Conservation (phyloP, 2,888 invertebrate species). For the Helobdella robusta region DNA sequence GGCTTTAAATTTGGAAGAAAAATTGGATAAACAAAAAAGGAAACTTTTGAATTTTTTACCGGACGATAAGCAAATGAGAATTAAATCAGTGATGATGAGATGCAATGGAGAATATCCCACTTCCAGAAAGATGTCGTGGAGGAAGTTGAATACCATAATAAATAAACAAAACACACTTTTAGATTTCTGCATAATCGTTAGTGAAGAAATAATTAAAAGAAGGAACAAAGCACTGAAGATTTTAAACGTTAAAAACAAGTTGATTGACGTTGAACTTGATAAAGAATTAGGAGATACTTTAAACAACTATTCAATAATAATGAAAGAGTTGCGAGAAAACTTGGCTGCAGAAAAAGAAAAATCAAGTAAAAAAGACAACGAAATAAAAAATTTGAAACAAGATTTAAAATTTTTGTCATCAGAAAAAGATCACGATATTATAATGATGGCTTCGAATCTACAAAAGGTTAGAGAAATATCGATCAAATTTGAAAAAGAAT, state of each 20-base stretch:
- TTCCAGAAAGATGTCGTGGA: slow-evolving; percentile 4
- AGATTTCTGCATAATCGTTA: slow-evolving; percentile 8
- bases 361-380: not conserved
- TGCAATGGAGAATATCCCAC: not conserved
- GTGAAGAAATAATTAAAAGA: slow-evolving; percentile 7
- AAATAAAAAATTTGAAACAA: not conserved
- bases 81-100: slow-evolving; percentile 5
- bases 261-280: not conserved
- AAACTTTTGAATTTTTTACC: slow-evolving; percentile 17
- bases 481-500: not conserved
- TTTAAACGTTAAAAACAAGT: slow-evolving; percentile 7
- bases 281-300: not conserved
- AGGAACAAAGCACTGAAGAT: not conserved
- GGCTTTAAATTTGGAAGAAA: not conserved
- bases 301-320: slow-evolving; percentile 3
- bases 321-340: not conserved
- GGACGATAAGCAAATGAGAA: slow-evolving; percentile 2
- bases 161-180: not conserved
- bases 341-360: slow-evolving; percentile 3
- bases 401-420: not conserved
- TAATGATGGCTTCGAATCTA: not conserved
- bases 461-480: slow-evolving; percentile 11
- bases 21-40: slow-evolving; percentile 2
- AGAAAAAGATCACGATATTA: slow-evolving; percentile 5
- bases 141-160: slow-evolving; percentile 2